Percentiles rank a stretch among this genome's conserved stretches.
These are phyloP conservation scores for Drosophila vallismaia DNA, from an alignment of 2,888 invertebrate genomes.

Conservation along the genomic window DNA sequence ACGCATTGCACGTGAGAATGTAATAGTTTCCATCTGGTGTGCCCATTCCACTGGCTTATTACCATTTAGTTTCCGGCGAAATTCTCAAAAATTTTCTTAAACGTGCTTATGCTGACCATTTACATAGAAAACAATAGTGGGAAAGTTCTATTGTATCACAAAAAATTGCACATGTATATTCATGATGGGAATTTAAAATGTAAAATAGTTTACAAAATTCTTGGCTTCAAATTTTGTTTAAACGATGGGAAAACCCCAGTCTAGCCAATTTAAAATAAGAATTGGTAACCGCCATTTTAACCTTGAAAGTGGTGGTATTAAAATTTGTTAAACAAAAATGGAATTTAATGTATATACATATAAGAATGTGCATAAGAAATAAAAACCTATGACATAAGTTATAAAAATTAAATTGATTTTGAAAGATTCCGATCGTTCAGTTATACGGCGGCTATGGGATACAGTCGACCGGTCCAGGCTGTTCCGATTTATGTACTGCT, in stretches of 20 bases:
- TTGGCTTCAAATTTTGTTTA: not conserved
- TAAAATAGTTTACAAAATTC: slow-evolving; percentile 9
- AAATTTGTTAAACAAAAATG: no score
- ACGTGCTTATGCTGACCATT: slow-evolving; percentile 7
- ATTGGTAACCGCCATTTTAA: no score
- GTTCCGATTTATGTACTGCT: no score
- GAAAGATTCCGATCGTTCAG: no score
- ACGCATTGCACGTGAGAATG: slow-evolving; percentile 11
- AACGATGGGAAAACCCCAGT: not conserved
- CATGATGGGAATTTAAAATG: slow-evolving; percentile 55
- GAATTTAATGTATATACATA: no score
- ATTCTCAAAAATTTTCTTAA: not conserved
- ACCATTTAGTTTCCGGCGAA: not conserved
- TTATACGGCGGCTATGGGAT: no score
- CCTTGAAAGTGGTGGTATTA: no score
- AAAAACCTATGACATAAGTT: no score
- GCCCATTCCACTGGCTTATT: not conserved
- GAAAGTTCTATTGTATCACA: slow-evolving; percentile 5
- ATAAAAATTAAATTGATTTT: no score
- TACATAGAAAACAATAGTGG: not conserved
- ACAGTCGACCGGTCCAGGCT: no score
- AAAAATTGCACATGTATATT: slow-evolving; percentile 28
- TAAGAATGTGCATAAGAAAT: no score
- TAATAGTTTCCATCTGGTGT: slow-evolving; percentile 11
- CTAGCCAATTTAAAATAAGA: no score